A percentile compares a stretch with the other conserved stretches of the same genome.
Evolutionary conservation across 1,140 invertebrate genomes (phyloP).

Genomic region (Fopius arisanus): DNA sequence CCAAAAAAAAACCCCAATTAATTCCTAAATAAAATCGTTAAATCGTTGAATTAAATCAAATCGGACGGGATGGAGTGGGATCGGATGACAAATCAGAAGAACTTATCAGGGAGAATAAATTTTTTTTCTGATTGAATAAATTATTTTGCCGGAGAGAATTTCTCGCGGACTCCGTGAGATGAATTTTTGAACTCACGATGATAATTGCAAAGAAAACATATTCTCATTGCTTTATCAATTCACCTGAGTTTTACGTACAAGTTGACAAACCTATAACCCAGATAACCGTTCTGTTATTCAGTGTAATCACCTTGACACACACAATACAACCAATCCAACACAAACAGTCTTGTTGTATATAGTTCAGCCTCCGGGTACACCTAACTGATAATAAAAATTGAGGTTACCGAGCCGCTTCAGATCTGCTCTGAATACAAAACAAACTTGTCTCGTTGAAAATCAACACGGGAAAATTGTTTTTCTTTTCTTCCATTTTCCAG

Average conservation of each 20-base stretch:
- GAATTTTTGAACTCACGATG: not conserved
- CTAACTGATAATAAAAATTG: constrained; percentile 30
- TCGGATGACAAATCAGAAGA: too few relatives aligned
- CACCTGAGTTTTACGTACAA: constrained; percentile 1
- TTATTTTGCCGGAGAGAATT: too few relatives aligned
- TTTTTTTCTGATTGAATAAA: too few relatives aligned
- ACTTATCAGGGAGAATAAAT: too few relatives aligned
- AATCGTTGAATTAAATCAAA: too few relatives aligned
- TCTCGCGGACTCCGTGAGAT: too few relatives aligned
- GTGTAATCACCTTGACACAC: constrained; percentile 25
- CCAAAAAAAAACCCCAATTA: too few relatives aligned
- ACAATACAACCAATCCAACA: constrained; percentile 6
- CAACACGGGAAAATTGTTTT: not conserved
- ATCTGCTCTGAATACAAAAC: constrained; percentile 15
- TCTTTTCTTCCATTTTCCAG: not conserved
- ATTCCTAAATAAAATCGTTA: too few relatives aligned
- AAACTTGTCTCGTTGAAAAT: not conserved
- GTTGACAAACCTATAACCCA: constrained; percentile 12
- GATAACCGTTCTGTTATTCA: constrained; percentile 10
- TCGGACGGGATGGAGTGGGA: too few relatives aligned
- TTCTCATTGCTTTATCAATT: constrained; percentile 6
- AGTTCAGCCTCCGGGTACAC: constrained; percentile 12
- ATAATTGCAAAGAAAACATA: not conserved
- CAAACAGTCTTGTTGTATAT: not conserved
- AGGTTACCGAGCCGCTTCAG: constrained; percentile 15